Percentiles rank a stretch among this genome's conserved stretches.
Evolutionary conservation across 92 coral and sea anemone genomes (phyloP).

Genomic region (Virgularia gustaviana): DNA sequence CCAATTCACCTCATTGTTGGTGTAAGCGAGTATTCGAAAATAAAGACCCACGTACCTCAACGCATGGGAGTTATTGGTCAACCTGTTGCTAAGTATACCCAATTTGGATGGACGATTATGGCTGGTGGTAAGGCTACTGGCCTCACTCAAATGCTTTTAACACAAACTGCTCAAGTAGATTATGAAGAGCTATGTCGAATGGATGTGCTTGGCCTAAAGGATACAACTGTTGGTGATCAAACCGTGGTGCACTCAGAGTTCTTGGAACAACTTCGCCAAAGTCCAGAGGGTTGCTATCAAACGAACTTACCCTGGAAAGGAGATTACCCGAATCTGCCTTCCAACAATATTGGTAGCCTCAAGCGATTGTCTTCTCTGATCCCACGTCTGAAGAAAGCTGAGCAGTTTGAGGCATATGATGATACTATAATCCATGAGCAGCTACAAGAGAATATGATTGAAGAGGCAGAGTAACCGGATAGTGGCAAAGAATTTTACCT

Average conservation of each 20-base stretch:
- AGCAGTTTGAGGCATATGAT: no score
- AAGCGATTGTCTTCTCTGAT: no score
- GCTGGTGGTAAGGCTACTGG: conserved; percentile 50
- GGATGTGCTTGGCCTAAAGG: conserved; percentile 56
- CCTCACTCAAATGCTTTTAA: conserved; percentile 41
- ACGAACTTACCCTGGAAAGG: no score
- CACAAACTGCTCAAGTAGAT: conserved; percentile 44
- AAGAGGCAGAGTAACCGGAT: conserved; percentile 56
- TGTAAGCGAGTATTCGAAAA: conserved; percentile 56
- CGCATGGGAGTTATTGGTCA: conserved; percentile 55
- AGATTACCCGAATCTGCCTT: no score
- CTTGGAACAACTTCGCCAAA: no score
- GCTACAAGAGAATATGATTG: conserved; percentile 47
- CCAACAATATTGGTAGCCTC: no score
- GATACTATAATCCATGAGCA: conserved; percentile 55
- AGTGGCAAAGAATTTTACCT: conserved; percentile 49
- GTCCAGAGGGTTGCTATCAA: no score
- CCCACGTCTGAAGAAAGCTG: no score
- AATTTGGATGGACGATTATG: conserved; percentile 59
- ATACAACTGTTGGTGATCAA: conserved; percentile 52
- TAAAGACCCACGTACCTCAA: conserved; percentile 53
- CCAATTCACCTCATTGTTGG: conserved; percentile 58
- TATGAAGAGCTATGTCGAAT: no score
- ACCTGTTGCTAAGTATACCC: conserved; percentile 49
- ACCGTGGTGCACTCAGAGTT: no score